Evolutionary conservation across 2,113 vertebrate species (phyloP), one percentile per base, ranked within the genome.

Genomic region (Notothenia rossii): DNA sequence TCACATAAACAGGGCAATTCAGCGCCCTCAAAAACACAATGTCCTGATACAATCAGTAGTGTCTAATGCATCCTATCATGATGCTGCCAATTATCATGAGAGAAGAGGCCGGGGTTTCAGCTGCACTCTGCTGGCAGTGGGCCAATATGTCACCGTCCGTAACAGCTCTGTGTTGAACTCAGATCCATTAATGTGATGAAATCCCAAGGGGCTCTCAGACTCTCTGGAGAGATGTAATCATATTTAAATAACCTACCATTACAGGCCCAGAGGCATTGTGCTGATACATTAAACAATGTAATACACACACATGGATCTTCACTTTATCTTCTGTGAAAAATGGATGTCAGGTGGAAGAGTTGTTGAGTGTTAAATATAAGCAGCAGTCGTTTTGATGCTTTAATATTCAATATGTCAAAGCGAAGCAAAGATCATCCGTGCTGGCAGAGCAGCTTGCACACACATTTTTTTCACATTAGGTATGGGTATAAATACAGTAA

Each of bases 1-100:
- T 50, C 53, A 59, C 13, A 40, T 48, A 15, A n/a, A 73, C 14
- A 67, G 11, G 9, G 61, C 50, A 72, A 63, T 75, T 49, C 25
- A 46, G 11, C 62, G 43, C 33, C 59, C 14, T 51, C 20, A 85
- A 58, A 40, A 74, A 50, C 13, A 22, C 72, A 64, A 81, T 87
- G 91, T 91, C 75, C 85, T 54, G 64, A 62, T 66, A 22, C 76
- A 81, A 86, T 85, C 74, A 79, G 33, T 72, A 84, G 83, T 49
- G 75, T 86, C 73, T 90, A 90, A 92, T 86, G 83, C 85, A 91
- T 88, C 70, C 75, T 69, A 70, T 84, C 90, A 90, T 93, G 72
- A 77, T 72, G 59, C 77, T 72, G 59, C 77, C 71, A 88, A 84
- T 93, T 84, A 92, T 78, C 56, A 50, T 67, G 48, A 82, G 74